phyloP scores from a whole-genome alignment of 2,888 invertebrate genomes.

The Globia sparganii region DNA sequence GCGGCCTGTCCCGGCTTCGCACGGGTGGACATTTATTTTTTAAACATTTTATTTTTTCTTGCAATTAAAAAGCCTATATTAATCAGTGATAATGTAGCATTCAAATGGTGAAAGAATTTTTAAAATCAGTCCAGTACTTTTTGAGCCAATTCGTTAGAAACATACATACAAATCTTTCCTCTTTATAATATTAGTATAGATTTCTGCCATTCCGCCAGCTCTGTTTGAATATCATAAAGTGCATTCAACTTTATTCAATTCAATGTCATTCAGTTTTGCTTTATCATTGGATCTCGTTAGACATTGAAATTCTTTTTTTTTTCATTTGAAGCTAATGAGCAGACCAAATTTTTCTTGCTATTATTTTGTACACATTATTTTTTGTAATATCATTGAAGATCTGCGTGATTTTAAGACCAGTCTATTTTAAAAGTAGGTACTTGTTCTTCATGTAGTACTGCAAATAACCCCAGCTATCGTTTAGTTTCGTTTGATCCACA shows the following conservation, averaged over 20 bases:
- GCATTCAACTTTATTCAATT: constrained; percentile 41
- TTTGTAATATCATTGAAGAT: not conserved
- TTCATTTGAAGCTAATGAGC: not conserved
- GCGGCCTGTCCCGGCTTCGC: too few relatives aligned
- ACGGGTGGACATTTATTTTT: too few relatives aligned
- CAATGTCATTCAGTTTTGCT: constrained; percentile 33
- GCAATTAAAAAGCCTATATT: too few relatives aligned
- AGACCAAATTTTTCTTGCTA: constrained; percentile 5
- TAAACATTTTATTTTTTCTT: too few relatives aligned
- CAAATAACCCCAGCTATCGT: too few relatives aligned
- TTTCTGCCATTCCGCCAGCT: not conserved
- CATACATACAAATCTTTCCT: too few relatives aligned
- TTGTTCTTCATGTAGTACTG: not conserved
- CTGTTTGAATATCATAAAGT: constrained; percentile 13
- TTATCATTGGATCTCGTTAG: constrained; percentile 19
- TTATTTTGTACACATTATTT: not conserved
- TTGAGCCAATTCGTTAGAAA: too few relatives aligned
- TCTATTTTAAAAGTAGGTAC: not conserved
- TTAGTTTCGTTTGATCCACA: too few relatives aligned
- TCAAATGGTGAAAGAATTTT: too few relatives aligned
- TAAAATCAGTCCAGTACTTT: too few relatives aligned
- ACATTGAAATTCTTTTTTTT: not conserved
- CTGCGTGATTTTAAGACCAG: not conserved
- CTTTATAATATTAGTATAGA: too few relatives aligned
- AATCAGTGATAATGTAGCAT: too few relatives aligned